Base-by-base conservation (phyloP, 2,888 invertebrate genomes). In the Drosophila eohydei region DNA sequence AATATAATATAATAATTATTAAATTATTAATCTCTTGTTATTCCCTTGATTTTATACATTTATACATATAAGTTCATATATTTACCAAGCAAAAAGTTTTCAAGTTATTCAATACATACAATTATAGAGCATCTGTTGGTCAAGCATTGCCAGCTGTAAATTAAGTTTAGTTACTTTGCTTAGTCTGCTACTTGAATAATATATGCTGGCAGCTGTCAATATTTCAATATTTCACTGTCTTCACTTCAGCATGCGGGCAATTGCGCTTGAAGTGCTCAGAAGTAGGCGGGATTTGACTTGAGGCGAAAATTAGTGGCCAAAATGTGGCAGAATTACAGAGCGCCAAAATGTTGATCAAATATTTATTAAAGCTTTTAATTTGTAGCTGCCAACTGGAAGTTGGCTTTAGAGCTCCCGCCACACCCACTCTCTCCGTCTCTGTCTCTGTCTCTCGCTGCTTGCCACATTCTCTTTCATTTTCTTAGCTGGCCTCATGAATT, bases 291-390 rank as follows among this genome's bases (percentile, higher is more conserved):
- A 56, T 52, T 71, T 87, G 83, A 65, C 88, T 85, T 64, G 51
- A 67, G 88, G 86, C 88, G 46, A 80, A 85, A 85, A 85, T 85
- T 85, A 89, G 89, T 89, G 89, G 88, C 83, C 80, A 71, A 67
- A 82, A 78, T 85, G 85, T 46, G 88, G 88, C 72, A 89, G 89
- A 50, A 85, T 85, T 89, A 85, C 83, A 89, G 89, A 73, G 74
- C 88, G 60, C 50, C 57, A 58, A 69, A 79, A 89, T 76, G 71
- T 80, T 77, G 62, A 71, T 85, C 71, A 89, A 85, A 89, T 89
- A 85, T 89, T 85, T 89, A 85, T 85, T 75, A 82, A 67, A 56
- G 67, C 73, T 81, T 79, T 80, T 81, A 81, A 81, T 81, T 81
- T 82, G 67, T 52, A 66, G 57, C 58, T 38, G 38, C 28, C 21